Base-by-base conservation (phyloP, 2,888 invertebrate species). In the Aelia acuminata region DNA sequence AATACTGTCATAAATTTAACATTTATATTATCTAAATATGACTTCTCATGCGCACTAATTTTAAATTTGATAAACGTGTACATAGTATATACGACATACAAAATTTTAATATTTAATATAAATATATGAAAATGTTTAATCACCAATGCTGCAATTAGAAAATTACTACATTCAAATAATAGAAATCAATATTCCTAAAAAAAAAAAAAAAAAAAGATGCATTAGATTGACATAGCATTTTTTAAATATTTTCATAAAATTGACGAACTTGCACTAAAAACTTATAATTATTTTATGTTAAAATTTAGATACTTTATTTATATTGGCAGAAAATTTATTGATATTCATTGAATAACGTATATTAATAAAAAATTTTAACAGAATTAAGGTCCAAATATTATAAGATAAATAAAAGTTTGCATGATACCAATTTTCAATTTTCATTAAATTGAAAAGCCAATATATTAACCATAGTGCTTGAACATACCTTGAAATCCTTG, bases 201-300 rank as follows among this genome's bases (percentile, higher is more conserved):
- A n/a, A n/a, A n/a, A n/a, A n/a, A n/a, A n/a, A n/a, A n/a, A n/a
- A n/a, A n/a, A n/a, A n/a, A n/a, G n/a, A n/a, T n/a, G n/a, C n/a
- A n/a, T n/a, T n/a, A n/a, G n/a, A n/a, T n/a, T n/a, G n/a, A n/a
- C n/a, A n/a, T n/a, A n/a, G n/a, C n/a, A n/a, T n/a, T n/a, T n/a
- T n/a, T n/a, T 70, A 70, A 70, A 70, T 70, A 70, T 70, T 18
- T 70, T 35, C 35, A 70, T 70, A 70, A 70, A 70, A 35, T 15
- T 31, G 8, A 20, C 15, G 2, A 20, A 35, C 7, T 35, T 35
- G 31, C 20, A 7, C 35, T 35, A 2, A 70, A 70, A 5, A 35
- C 35, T 35, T 18, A 35, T 7, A 70, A 35, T 35, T 7, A 35
- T 3, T 70, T 13, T 70, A 15, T 70, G 20, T 70, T 70, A 26